Evolutionary conservation across 2,888 invertebrate genomes (phyloP).

Genomic region (Drosophila anceps): DNA sequence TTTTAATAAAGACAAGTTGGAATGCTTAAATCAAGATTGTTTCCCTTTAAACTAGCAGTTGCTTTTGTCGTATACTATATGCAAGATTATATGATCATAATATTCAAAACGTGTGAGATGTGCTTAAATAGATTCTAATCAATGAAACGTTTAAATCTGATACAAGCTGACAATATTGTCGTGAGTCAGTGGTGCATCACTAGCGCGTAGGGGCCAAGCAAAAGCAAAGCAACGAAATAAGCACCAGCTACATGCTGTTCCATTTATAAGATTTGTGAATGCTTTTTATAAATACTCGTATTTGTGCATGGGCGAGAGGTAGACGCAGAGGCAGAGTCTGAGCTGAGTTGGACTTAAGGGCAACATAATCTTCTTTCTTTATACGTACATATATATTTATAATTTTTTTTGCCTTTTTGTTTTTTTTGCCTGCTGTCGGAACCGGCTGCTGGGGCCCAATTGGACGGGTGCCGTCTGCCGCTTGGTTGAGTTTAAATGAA

Average conservation of each 20-base stretch:
- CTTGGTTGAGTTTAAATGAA: constrained; percentile 74
- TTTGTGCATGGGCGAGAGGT: constrained; percentile 32
- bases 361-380: constrained; percentile 47
- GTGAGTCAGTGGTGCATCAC: constrained; percentile 53
- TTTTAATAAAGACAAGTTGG: neutral
- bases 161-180: constrained; percentile 9
- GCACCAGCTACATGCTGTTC: constrained; percentile 69
- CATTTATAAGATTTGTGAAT: constrained; percentile 78
- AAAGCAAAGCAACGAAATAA: constrained; percentile 37
- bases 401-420: constrained; percentile 10
- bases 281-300: constrained; percentile 69
- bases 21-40: neutral
- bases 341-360: constrained; percentile 32
- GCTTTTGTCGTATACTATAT: too few relatives aligned
- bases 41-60: too few relatives aligned
- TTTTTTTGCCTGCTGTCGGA: constrained; percentile 42
- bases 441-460: constrained; percentile 52
- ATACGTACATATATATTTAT: neutral
- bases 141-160: too few relatives aligned
- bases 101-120: too few relatives aligned
- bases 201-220: constrained; percentile 35
- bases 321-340: constrained; percentile 34
- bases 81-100: too few relatives aligned
- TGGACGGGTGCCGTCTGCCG: constrained; percentile 50
- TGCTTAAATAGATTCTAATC: too few relatives aligned